These are phyloP conservation scores for Gymnothorax javanicus DNA, from an alignment of 2,797 vertebrate genomes.

Conservation along the genomic window DNA sequence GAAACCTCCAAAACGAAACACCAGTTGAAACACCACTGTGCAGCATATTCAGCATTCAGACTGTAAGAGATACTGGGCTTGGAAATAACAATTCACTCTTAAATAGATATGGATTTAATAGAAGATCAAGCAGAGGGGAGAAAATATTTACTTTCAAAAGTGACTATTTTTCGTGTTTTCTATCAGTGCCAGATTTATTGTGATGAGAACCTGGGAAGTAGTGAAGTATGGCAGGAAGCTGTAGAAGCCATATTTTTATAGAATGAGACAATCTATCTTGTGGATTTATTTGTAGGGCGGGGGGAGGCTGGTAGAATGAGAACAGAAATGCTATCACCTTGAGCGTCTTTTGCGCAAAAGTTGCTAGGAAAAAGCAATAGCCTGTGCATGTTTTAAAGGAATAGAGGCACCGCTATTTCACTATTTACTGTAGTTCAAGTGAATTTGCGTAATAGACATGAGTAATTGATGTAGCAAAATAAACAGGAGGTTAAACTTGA, in stretches of 20 bases:
- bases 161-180: not conserved
- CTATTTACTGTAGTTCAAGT: not conserved
- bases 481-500: slow-evolving; percentile 10
- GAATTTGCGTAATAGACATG: not conserved
- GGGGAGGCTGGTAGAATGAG: not conserved
- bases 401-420: not conserved
- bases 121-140: no score
- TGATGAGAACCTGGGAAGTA: not conserved
- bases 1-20: no score
- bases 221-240: not conserved
- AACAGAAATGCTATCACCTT: not conserved
- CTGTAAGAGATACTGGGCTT: no score
- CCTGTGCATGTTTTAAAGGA: not conserved
- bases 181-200: slow-evolving; percentile 8
- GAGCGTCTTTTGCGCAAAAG: not conserved
- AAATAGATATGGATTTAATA: no score
- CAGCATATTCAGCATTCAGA: no score
- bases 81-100: no score
- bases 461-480: slow-evolving; percentile 21
- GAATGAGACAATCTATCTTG: not conserved
- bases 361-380: not conserved
- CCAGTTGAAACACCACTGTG: no score
- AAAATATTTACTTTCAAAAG: not conserved
- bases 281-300: not conserved
- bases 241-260: not conserved